phyloP scores from a whole-genome alignment of 2,888 invertebrate species.

The Drosophila robusta region DNA sequence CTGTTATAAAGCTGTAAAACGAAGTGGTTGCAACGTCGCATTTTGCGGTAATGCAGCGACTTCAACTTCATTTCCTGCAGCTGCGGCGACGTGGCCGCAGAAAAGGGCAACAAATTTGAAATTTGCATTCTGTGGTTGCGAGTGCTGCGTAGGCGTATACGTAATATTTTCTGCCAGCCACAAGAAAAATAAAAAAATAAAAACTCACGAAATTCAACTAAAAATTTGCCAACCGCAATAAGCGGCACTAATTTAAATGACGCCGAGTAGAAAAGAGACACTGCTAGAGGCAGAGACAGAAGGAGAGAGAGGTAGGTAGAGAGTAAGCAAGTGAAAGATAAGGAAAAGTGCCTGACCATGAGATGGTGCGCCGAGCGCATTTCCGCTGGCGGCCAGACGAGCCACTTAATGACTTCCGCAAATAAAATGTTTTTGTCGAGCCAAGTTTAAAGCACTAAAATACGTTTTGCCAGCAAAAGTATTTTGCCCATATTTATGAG shows the following conservation, averaged over 20 bases:
- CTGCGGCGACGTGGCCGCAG: constrained; percentile 19
- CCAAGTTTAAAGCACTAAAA: constrained; percentile 67
- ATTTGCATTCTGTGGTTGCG: constrained; percentile 62
- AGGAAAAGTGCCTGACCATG: constrained; percentile 28
- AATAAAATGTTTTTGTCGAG: constrained; percentile 67
- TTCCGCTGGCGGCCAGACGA: constrained; percentile 51
- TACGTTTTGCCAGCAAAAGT: constrained; percentile 31
- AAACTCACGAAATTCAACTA: constrained; percentile 32
- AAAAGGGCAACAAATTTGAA: constrained; percentile 45
- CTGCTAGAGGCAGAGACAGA: neutral
- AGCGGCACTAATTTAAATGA: constrained; percentile 38
- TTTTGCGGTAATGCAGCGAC: constrained; percentile 64
- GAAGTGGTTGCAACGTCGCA: constrained; percentile 56
- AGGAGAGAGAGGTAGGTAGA: neutral
- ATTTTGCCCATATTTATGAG: constrained; percentile 68
- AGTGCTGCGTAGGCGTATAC: constrained; percentile 70
- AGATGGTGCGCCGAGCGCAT: constrained; percentile 46
- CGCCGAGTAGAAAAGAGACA: neutral
- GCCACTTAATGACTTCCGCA: constrained; percentile 78
- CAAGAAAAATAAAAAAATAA: constrained; percentile 3
- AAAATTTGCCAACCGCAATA: constrained; percentile 48
- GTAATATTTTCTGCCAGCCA: constrained; percentile 45
- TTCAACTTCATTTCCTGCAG: constrained; percentile 66
- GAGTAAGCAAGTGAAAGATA: constrained; percentile 4
- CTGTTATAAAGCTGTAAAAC: constrained; percentile 32